Evolutionary conservation across 2,888 invertebrate genomes (phyloP), one percentile per base, ranked within the genome.

Genomic region (Pyrochroa serraticornis): DNA sequence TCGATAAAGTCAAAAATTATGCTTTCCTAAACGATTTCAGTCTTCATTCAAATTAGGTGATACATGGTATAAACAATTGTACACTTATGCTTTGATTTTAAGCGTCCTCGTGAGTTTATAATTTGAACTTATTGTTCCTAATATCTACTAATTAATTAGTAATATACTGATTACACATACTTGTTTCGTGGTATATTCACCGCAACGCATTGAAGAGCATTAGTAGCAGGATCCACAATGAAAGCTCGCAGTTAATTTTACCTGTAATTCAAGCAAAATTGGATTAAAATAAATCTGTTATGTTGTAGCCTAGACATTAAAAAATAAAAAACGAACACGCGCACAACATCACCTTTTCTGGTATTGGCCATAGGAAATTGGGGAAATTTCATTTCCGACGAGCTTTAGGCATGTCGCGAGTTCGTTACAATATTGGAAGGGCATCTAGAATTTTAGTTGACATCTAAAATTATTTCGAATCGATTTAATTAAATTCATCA

Each of bases 11-110:
- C 44, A 52, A 46, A 52, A 49, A 57, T 45, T 44, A 57, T 30
- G 33, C 58, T 60, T 62, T 68, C 67, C 70, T 72, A 71, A 71
- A 65, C 71, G 70, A 68, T 72, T 70, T 77, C 77, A 78, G 77
- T 78, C 77, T 78, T 78, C 69, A 70, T 74, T 75, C 72, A 75
- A 77, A 75, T 71, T 69, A 74, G 69, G 71, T 75, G 73, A 74
- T 67, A 71, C 64, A 72, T 71, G 52, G 34, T 52, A 73, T 73
- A 70, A 71, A 74, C 71, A 71, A 72, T 74, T 76, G 71, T 75
- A 77, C 75, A 75, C 68, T 66, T 67, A 73, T 76, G 71, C 69
- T 69, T 73, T 58, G 49, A 63, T 66, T 67, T 66, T 70, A 75
- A 76, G 76, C 76, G 72, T 72, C 69, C 71, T 67, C 68, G 63